Conservation (phyloP, 2,888 invertebrate species). For the Tanypteryx hageni region DNA sequence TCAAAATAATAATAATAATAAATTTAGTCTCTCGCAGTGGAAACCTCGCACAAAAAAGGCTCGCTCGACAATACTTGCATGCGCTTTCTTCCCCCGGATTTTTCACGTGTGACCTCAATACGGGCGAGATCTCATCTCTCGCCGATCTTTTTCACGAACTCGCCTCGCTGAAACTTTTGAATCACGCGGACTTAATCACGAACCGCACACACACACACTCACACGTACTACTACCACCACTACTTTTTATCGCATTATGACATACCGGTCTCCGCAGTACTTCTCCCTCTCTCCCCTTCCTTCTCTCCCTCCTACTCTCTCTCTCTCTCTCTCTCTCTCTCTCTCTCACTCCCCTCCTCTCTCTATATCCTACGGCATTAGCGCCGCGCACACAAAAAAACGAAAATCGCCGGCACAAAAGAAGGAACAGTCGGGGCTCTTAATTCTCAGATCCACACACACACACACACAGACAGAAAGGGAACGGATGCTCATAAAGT, state of each 20-base stretch:
- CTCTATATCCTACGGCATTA: conserved; percentile 8
- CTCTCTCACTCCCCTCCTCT: not conserved
- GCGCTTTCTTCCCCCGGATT: not conserved
- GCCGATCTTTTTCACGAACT: not conserved
- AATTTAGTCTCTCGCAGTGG: not conserved
- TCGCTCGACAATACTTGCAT: not conserved
- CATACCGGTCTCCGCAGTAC: conserved; percentile 14
- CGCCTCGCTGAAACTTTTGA: not conserved
- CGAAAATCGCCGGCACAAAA: not conserved
- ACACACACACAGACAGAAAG: not conserved
- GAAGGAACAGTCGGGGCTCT: not conserved
- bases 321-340: not conserved
- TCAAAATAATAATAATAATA: not conserved
- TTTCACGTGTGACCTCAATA: conserved; percentile 10
- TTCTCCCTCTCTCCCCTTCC: conserved; percentile 6
- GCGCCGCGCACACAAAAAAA: not conserved
- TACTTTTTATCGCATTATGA: conserved; percentile 31
- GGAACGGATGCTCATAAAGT: too few species aligned
- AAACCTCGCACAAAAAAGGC: not conserved
- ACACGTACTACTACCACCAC: not conserved
- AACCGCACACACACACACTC: not conserved
- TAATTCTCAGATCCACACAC: not conserved
- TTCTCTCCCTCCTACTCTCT: not conserved
- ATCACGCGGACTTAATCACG: conserved; percentile 24
- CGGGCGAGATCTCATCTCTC: not conserved